These are phyloP conservation scores for Lepisosteus oculatus DNA, from an alignment of 2,113 vertebrate genomes.

Conservation along the genomic window DNA sequence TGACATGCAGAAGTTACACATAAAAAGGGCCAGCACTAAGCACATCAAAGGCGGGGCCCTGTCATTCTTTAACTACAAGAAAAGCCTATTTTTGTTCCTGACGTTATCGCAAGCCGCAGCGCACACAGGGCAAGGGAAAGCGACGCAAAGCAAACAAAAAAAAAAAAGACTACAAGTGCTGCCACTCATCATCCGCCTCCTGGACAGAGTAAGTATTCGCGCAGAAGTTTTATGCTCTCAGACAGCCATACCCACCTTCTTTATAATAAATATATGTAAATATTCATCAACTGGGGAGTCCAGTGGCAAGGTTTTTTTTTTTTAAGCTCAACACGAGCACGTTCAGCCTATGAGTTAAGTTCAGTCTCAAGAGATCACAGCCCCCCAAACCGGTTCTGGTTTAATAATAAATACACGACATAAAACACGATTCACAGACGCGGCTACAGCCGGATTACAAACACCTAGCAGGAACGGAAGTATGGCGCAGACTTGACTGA, in stretches of 20 bases:
- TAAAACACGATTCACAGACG: background rate
- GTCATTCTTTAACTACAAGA: no score
- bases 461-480: constrained; percentile 5
- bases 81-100: no score
- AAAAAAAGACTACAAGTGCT: no score
- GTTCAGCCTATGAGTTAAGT: background rate
- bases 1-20: no score
- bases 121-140: background rate
- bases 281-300: constrained; percentile 10
- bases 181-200: background rate
- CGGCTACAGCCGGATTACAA: background rate
- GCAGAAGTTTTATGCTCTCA: constrained; percentile 2
- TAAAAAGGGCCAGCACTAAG: no score
- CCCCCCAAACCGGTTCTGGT: background rate
- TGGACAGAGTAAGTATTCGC: background rate
- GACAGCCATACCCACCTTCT: constrained; percentile 28
- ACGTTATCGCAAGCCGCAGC: no score
- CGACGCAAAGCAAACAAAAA: background rate
- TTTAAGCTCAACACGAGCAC: background rate
- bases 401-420: background rate
- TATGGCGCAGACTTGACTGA: background rate
- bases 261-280: constrained; percentile 15
- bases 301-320: constrained; percentile 6
- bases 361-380: background rate
- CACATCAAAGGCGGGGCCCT: no score